phyloP scores from a whole-genome alignment of 2,888 invertebrate genomes.

The Eilema caniola region DNA sequence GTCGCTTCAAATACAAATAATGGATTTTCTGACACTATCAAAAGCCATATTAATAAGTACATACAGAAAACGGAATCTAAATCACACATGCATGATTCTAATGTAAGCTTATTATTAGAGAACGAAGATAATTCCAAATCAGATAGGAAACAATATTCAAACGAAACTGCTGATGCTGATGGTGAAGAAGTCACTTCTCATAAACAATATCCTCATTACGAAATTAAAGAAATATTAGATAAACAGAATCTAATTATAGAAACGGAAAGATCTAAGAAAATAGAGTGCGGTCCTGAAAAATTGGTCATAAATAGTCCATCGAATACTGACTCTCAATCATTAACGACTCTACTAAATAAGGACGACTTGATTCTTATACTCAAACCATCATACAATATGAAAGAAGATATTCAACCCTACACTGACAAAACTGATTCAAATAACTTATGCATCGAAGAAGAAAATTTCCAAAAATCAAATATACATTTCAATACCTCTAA shows the following conservation, averaged over 20 bases:
- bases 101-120: constrained; percentile 46
- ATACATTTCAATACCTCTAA: too few relatives aligned
- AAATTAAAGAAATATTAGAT: constrained; percentile 44
- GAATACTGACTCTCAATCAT: background rate
- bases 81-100: constrained; percentile 32
- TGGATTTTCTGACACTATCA: constrained; percentile 72
- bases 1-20: constrained; percentile 31
- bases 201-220: constrained; percentile 25
- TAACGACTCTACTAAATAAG: background rate
- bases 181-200: constrained; percentile 1
- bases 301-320: background rate
- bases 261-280: background rate
- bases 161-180: constrained; percentile 11
- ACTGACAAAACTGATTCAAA: background rate
- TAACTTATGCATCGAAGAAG: background rate
- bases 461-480: too few relatives aligned
- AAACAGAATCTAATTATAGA: background rate
- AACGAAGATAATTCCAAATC: constrained; percentile 8
- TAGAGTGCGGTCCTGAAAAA: background rate
- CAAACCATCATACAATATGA: background rate
- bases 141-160: constrained; percentile 2
- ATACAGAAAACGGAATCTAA: constrained; percentile 55
- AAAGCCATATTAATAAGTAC: constrained; percentile 66
- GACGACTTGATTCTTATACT: background rate
- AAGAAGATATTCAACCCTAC: background rate